A percentile compares a stretch with the other conserved stretches of the same genome.
Evolutionary conservation across 2,113 vertebrate species (phyloP).

Genomic region (Ochotona princeps): DNA sequence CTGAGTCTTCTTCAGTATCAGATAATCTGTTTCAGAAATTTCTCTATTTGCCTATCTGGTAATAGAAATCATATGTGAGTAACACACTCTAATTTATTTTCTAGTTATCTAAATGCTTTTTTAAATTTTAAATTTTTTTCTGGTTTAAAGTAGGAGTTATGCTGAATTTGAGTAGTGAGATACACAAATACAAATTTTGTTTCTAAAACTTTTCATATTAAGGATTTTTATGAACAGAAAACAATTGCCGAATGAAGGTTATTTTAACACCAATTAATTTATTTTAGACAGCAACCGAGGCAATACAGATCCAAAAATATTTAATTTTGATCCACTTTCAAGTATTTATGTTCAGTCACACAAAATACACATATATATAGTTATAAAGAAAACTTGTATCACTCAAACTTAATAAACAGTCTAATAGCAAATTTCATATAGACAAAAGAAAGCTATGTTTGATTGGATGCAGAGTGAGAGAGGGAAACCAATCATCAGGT

Average conservation of each 20-base stretch:
- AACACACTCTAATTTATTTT: background rate
- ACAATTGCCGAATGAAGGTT: background rate
- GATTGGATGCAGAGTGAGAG: background rate
- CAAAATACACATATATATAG: background rate
- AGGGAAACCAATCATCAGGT: background rate
- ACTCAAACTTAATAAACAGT: background rate
- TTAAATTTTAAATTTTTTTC: too few relatives aligned
- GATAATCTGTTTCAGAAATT: background rate
- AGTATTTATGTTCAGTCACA: background rate
- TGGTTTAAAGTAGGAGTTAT: background rate
- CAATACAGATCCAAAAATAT: background rate
- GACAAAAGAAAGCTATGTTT: background rate
- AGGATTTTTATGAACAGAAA: background rate
- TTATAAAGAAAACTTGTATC: background rate
- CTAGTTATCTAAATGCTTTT: background rate
- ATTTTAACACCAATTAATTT: background rate
- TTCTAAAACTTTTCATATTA: background rate
- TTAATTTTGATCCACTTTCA: background rate
- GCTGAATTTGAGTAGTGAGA: background rate
- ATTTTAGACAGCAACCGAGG: background rate
- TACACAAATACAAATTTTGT: background rate
- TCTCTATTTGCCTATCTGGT: background rate
- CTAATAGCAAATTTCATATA: background rate
- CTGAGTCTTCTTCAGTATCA: background rate
- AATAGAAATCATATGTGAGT: background rate